Conservation (phyloP, 2,888 invertebrate genomes). For the Diadegma fenestrale region DNA sequence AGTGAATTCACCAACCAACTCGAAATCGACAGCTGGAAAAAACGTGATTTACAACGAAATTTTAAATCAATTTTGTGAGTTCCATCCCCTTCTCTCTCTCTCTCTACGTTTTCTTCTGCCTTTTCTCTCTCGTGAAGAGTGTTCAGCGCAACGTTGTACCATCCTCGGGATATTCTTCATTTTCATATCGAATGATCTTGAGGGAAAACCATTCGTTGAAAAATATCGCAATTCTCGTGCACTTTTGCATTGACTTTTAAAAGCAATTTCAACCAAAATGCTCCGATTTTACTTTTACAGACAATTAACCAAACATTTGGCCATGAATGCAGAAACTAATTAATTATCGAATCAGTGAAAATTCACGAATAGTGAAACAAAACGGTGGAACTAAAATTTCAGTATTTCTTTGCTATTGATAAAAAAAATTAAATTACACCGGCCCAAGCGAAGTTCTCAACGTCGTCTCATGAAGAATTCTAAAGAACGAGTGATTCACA, state of each 20-base stretch:
- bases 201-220: background rate
- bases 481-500: conserved; percentile 58
- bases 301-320: background rate
- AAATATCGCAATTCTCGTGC: background rate
- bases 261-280: background rate
- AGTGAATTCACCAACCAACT: conserved; percentile 56
- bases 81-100: conserved; percentile 15
- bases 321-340: background rate
- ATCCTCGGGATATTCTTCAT: background rate
- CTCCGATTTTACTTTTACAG: background rate
- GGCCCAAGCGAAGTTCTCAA: background rate
- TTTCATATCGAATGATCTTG: background rate
- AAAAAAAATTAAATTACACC: background rate
- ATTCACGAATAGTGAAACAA: background rate
- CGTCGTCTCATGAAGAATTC: conserved; percentile 19
- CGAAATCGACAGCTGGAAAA: conserved; percentile 62
- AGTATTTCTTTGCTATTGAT: background rate
- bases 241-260: background rate
- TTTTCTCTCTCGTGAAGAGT: conserved; percentile 23
- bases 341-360: background rate
- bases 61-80: conserved; percentile 63
- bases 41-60: conserved; percentile 60
- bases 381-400: background rate
- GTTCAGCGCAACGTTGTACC: background rate
- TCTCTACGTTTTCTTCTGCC: conserved; percentile 7